phyloP scores from a whole-genome alignment of 2,888 invertebrate species.

The Dinocampus coccinellae region DNA sequence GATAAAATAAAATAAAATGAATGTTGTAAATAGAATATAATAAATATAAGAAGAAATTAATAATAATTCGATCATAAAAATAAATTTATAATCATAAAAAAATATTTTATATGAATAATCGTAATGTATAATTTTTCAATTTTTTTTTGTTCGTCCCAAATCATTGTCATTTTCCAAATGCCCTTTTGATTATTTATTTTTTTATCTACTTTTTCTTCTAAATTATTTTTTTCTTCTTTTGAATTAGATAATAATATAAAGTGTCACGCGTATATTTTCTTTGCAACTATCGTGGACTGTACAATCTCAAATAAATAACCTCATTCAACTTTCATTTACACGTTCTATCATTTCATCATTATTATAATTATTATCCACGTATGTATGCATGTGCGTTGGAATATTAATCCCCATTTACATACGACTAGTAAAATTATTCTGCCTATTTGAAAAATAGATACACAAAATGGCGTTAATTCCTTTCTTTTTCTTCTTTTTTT shows the following conservation, averaged over 20 bases:
- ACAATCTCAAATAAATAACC: neutral
- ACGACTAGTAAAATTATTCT: conserved; percentile 34
- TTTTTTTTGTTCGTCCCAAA: neutral
- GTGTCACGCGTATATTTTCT: neutral
- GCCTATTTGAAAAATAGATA: conserved; percentile 37
- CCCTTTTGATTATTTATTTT: neutral
- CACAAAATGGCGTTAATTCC: conserved; percentile 6
- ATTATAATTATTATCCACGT: conserved; percentile 12
- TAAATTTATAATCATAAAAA: conserved; percentile 49
- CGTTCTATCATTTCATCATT: conserved; percentile 1
- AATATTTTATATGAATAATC: no score
- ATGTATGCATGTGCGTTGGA: conserved; percentile 43
- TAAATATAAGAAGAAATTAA: no score
- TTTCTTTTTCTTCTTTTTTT: neutral
- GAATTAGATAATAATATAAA: neutral
- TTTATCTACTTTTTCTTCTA: neutral
- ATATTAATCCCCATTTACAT: conserved; percentile 31
- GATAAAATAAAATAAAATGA: no score
- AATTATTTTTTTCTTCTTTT: no score
- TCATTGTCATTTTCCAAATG: neutral
- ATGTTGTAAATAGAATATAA: no score
- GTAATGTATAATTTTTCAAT: no score
- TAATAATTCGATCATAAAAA: conserved; percentile 52
- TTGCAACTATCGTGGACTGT: neutral
- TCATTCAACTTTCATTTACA: neutral